Percentiles rank a stretch among this genome's conserved stretches.
Evolutionary conservation across 2,797 vertebrate genomes (phyloP).

Genomic region (Pseudopleuronectes americanus): DNA sequence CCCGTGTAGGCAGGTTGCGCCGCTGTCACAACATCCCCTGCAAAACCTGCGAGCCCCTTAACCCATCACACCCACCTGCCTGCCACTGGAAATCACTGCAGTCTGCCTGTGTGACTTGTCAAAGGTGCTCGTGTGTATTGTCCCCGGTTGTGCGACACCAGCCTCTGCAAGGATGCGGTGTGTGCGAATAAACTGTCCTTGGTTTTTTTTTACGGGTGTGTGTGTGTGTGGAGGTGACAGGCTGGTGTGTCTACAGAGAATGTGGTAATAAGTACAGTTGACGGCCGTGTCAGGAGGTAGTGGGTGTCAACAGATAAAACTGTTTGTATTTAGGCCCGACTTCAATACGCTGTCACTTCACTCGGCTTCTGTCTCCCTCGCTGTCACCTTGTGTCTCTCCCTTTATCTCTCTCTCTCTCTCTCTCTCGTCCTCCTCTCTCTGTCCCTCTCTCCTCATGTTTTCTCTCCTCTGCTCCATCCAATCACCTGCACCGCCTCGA

Average conservation of each 20-base stretch:
- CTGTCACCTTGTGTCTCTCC: conserved; percentile 70
- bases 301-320: conserved; percentile 80
- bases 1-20: conserved; percentile 59
- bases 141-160: conserved; percentile 15
- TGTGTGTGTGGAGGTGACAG: conserved; percentile 60
- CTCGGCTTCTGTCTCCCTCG: conserved; percentile 56
- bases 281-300: conserved; percentile 73
- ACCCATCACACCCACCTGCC: conserved; percentile 56
- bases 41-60: conserved; percentile 52
- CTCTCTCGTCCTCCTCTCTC: conserved; percentile 48
- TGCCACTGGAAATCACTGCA: conserved; percentile 56
- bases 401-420: conserved; percentile 66
- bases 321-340: conserved; percentile 72
- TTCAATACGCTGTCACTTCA: conserved; percentile 64
- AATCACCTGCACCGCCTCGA: conserved; percentile 48
- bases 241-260: conserved; percentile 54
- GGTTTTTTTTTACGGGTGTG: conserved; percentile 21
- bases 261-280: conserved; percentile 78
- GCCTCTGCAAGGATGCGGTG: background rate
- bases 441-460: conserved; percentile 34
- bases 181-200: conserved; percentile 48
- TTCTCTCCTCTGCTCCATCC: conserved; percentile 25
- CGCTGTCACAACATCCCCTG: conserved; percentile 60
- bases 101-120: conserved; percentile 42
- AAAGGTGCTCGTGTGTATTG: conserved; percentile 27